A percentile compares a stretch with the other conserved stretches of the same genome.
These are phyloP conservation scores for Rhagonycha lutea DNA, from an alignment of 2,888 invertebrate genomes.

Conservation along the genomic window DNA sequence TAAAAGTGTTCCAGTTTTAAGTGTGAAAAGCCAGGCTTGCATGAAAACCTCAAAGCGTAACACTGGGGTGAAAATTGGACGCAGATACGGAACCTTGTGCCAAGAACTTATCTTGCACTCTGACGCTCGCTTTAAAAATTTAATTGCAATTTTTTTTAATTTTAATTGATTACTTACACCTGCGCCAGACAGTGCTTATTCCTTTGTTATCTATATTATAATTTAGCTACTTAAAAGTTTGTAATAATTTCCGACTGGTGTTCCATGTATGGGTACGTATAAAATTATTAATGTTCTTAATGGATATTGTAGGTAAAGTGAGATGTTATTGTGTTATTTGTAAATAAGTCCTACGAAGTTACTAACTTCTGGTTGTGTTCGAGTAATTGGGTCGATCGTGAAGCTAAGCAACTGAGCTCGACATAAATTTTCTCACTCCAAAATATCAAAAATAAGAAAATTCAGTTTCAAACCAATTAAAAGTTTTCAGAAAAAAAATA, in stretches of 20 bases:
- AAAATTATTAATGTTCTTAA: not conserved
- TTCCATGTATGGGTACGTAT: not conserved
- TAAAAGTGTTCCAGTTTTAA: not conserved
- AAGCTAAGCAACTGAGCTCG: not conserved
- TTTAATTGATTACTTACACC: not conserved
- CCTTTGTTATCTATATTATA: not conserved
- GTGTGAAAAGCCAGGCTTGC: not conserved
- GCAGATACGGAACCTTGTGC: not conserved
- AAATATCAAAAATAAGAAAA: not conserved
- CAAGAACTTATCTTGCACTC: not conserved
- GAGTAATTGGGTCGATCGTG: not conserved
- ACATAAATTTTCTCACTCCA: not conserved
- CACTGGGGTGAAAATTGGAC: conserved; percentile 2
- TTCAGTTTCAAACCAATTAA: not conserved
- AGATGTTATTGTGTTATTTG: not conserved
- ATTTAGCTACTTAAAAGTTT: not conserved
- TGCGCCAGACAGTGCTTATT: not conserved
- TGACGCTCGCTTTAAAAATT: not conserved
- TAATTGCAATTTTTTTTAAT: not conserved
- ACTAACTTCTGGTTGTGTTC: not conserved
- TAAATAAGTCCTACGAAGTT: not conserved
- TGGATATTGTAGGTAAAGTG: not conserved
- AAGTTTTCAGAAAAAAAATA: not conserved
- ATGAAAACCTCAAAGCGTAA: conserved; percentile 1
- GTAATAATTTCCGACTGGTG: not conserved